Conservation (phyloP, 2,797 vertebrate genomes). For the Chanos chanos region DNA sequence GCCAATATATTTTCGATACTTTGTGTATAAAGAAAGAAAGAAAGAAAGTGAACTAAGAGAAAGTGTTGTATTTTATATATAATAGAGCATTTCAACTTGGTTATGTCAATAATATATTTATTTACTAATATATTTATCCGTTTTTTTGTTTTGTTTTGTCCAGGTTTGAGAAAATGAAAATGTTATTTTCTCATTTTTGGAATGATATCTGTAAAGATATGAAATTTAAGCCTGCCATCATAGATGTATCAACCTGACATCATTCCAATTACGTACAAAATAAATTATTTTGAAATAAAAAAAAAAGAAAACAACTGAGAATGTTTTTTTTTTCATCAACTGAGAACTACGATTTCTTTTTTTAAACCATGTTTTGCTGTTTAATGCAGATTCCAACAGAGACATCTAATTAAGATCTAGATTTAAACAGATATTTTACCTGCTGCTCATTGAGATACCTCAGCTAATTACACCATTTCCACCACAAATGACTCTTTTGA, state of each 20-base stretch:
- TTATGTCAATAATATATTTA: slow-evolving; percentile 98
- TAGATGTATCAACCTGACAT: slow-evolving; percentile 75
- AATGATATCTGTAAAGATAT: slow-evolving; percentile 70
- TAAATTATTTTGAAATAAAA: slow-evolving; percentile 81
- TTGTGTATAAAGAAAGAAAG: slow-evolving; percentile 76
- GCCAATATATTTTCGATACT: slow-evolving; percentile 80
- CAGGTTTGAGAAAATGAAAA: slow-evolving; percentile 68
- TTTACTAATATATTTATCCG: slow-evolving; percentile 99
- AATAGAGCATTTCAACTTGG: slow-evolving; percentile 90
- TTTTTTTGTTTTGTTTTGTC: too few species aligned
- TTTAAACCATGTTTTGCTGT: slow-evolving; percentile 3
- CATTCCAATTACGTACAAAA: slow-evolving; percentile 82
- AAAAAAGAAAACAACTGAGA: neutral
- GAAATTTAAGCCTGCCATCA: slow-evolving; percentile 70
- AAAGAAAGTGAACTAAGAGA: slow-evolving; percentile 67
- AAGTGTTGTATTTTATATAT: slow-evolving; percentile 92
- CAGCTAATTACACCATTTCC: too few species aligned
- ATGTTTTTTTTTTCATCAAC: neutral
- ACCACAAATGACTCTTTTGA: too few species aligned
- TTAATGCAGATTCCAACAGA: too few species aligned
- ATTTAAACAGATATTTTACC: too few species aligned
- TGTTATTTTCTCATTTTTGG: slow-evolving; percentile 60
- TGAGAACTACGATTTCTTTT: too few species aligned
- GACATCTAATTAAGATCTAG: too few species aligned
- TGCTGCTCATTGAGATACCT: too few species aligned